These are phyloP conservation scores for Nysson spinosus DNA, from an alignment of 2,888 invertebrate genomes.

Conservation along the genomic window DNA sequence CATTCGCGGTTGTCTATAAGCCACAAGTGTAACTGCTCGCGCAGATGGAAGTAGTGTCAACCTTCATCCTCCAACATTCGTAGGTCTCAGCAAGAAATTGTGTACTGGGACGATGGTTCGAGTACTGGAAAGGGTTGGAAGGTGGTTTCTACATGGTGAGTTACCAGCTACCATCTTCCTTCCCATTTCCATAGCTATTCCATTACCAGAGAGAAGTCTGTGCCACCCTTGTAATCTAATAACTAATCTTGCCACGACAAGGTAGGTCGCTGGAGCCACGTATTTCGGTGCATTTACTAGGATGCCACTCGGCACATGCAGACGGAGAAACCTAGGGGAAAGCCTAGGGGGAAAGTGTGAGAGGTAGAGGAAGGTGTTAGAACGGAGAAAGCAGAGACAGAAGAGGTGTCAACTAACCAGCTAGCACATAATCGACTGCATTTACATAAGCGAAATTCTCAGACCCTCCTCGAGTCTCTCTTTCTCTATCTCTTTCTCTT, in stretches of 20 bases:
- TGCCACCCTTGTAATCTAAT: constrained; percentile 59
- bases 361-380: no score
- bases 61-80: no score
- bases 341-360: no score
- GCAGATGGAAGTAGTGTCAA: no score
- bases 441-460: constrained; percentile 63
- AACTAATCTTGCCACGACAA: constrained; percentile 60
- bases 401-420: constrained; percentile 51
- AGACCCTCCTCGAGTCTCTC: no score
- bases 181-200: constrained; percentile 57
- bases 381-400: no score
- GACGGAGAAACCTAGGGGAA: no score
- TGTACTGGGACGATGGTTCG: not conserved
- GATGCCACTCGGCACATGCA: constrained; percentile 1
- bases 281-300: constrained; percentile 16
- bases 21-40: no score
- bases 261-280: constrained; percentile 24
- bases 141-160: constrained; percentile 30
- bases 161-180: constrained; percentile 41
- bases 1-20: no score
- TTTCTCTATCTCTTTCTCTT: not conserved
- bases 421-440: constrained; percentile 58
- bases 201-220: constrained; percentile 46
- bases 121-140: constrained; percentile 12
- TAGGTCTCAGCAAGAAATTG: no score